phyloP scores from a whole-genome alignment of 92 coral and sea anemone genomes.

The Muricea muricata region DNA sequence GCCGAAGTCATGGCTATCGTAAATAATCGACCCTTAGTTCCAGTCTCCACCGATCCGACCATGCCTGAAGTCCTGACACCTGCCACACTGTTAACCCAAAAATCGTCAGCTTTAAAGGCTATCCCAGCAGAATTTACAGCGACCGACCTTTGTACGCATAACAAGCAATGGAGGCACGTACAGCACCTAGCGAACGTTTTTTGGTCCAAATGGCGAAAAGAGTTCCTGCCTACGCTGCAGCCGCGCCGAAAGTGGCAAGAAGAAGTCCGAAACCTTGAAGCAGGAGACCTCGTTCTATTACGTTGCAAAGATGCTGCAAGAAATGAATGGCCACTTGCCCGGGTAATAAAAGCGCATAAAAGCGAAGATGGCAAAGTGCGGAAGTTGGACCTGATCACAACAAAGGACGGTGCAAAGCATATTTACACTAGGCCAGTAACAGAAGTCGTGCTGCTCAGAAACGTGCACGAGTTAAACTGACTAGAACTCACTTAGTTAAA shows the following conservation, averaged over 20 bases:
- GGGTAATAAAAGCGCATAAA: too few relatives aligned
- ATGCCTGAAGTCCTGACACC: too few relatives aligned
- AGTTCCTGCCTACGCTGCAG: slow-evolving; percentile 42
- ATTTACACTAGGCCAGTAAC: slow-evolving; percentile 31
- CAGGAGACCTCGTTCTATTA: too few relatives aligned
- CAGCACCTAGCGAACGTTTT: slow-evolving; percentile 59
- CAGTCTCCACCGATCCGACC: too few relatives aligned
- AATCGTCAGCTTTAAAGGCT: too few relatives aligned
- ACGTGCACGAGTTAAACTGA: not conserved
- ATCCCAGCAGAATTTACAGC: not conserved
- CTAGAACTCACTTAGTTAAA: not conserved
- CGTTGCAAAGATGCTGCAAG: too few relatives aligned
- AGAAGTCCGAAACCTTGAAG: slow-evolving; percentile 11
- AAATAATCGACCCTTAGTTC: too few relatives aligned
- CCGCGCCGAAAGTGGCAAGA: slow-evolving; percentile 28
- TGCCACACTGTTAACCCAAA: too few relatives aligned
- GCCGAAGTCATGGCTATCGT: too few relatives aligned
- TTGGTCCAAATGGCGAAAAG: slow-evolving; percentile 62
- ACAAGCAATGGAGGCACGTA: slow-evolving; percentile 48
- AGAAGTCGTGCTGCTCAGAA: slow-evolving; percentile 36
- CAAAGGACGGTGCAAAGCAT: slow-evolving; percentile 16
- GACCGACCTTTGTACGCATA: slow-evolving; percentile 14
- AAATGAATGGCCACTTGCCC: too few relatives aligned
- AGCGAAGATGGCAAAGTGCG: too few relatives aligned
- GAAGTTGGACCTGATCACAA: slow-evolving; percentile 36